phyloP scores from a whole-genome alignment of 2,113 vertebrate genomes.

The Perca schrenkii region DNA sequence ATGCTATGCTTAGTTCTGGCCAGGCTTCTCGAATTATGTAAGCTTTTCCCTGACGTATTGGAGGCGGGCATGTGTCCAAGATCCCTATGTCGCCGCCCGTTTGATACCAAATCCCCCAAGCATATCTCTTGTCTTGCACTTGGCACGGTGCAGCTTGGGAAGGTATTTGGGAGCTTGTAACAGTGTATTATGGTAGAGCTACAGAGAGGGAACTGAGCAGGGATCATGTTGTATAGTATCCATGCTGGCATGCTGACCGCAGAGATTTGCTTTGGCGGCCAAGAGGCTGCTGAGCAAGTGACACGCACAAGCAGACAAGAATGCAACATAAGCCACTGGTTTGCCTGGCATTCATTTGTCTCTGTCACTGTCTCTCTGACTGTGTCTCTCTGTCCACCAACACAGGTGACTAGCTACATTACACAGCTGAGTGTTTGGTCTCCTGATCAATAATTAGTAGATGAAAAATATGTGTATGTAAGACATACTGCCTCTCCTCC shows the following conservation, averaged over 20 bases:
- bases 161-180: constrained; percentile 64
- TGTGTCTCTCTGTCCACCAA: not conserved
- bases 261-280: constrained; percentile 49
- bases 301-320: not conserved
- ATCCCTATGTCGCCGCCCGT: constrained; percentile 31
- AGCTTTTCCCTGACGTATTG: constrained; percentile 4
- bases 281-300: constrained; percentile 29
- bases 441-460: not conserved
- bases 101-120: constrained; percentile 62
- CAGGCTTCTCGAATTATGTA: constrained; percentile 16
- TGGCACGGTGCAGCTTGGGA: constrained; percentile 48
- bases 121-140: constrained; percentile 56
- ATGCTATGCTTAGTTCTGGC: constrained; percentile 6
- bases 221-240: constrained; percentile 69
- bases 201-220: constrained; percentile 37
- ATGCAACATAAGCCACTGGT: constrained; percentile 12
- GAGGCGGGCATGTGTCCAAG: constrained; percentile 36
- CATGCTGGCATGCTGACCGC: constrained; percentile 31
- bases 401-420: not conserved
- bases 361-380: not conserved
- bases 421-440: not conserved
- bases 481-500: not conserved
- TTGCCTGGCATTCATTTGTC: constrained; percentile 7
- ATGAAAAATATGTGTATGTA: not conserved
- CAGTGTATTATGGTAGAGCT: constrained; percentile 35